Evolutionary conservation across 1,140 invertebrate genomes (phyloP), one percentile per base, ranked within the genome.

Genomic region (Lycorma delicatula): DNA sequence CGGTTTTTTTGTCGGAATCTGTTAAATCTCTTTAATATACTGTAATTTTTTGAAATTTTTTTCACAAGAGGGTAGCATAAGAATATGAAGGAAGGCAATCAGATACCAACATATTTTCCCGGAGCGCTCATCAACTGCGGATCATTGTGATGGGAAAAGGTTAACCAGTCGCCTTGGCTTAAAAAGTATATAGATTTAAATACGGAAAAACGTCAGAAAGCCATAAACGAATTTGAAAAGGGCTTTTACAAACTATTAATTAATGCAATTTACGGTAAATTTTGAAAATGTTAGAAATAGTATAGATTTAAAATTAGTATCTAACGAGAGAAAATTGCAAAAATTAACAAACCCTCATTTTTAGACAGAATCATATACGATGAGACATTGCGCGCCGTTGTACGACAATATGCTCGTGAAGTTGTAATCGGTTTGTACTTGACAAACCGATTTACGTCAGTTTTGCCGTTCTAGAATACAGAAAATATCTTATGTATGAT

Each of bases 221-320:
- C 67, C 18, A 64, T 60, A 38, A 63, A 61, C 58, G 55, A 66
- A 18, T 72, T 70, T 63, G 64, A 69, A 56, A 70, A 65, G 57
- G 63, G 70, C 38, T 65, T 70, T 41, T 69, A 58, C 31, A 71
- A 71, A 64, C 41, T 72, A 20, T 65, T 71, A 56, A 68, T 68
- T 51, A 71, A 74, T 60, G 51, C 55, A 4, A 55, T 67, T 9
- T 73, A 66, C 62, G 67, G 66, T 1, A 70, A 69, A 61, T 61
- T 57, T 3, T 65, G 68, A 71, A 63, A 67, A 70, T 59, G 61
- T 68, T 16, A 58, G 64, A 54, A 70, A 71, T 27, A 56, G 64
- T 62, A 38, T 59, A 25, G 56, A 70, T 61, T 53, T 72, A 9
- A 54, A 58, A 55, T 49, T 71, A 22, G 54, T 55, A 2, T 55